phyloP scores from a whole-genome alignment of 2,113 vertebrate species.

The Porphyrio hochstetteri region DNA sequence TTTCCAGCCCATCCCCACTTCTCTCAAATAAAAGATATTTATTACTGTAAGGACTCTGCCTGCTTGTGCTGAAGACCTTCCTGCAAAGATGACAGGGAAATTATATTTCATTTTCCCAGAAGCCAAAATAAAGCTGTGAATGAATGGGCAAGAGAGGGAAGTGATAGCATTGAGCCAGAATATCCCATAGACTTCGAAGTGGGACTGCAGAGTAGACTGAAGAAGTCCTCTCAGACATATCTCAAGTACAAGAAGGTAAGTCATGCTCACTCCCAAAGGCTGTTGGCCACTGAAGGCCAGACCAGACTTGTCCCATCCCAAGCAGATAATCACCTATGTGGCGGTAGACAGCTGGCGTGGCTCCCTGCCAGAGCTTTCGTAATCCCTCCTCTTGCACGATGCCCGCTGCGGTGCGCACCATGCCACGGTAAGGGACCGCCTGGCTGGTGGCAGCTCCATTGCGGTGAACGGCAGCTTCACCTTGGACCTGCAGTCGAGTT shows the following conservation, averaged over 20 bases:
- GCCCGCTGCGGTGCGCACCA: slow-evolving; percentile 79
- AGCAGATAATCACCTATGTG: slow-evolving; percentile 82
- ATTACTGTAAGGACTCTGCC: neutral
- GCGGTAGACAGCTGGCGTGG: slow-evolving; percentile 83
- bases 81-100: neutral
- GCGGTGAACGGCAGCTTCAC: slow-evolving; percentile 71
- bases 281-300: neutral
- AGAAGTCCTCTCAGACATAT: neutral
- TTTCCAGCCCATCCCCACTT: neutral
- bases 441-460: neutral
- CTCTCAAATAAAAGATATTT: neutral
- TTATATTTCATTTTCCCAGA: neutral
- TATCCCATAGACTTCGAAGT: neutral
- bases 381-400: slow-evolving; percentile 83
- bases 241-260: neutral
- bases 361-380: slow-evolving; percentile 85
- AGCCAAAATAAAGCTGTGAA: neutral
- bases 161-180: neutral
- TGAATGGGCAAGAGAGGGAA: neutral
- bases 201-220: neutral
- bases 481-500: slow-evolving; percentile 87
- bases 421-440: slow-evolving; percentile 72
- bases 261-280: neutral
- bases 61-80: neutral
- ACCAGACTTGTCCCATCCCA: neutral